phyloP scores from a whole-genome alignment of 2,113 vertebrate genomes.

The Cyanoramphus novaezelandiae region DNA sequence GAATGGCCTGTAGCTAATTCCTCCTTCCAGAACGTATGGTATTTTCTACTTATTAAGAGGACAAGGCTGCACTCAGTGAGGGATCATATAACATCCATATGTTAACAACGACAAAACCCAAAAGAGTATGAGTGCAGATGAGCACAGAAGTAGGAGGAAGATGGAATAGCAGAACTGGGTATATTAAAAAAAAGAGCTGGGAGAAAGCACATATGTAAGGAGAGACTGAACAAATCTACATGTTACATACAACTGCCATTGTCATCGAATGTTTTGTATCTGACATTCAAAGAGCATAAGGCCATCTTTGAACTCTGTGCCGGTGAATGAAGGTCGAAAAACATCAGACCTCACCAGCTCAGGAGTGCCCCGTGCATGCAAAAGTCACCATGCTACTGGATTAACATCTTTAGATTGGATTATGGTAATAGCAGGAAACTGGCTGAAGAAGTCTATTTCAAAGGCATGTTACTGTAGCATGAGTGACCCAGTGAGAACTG shows the following conservation, averaged over 20 bases:
- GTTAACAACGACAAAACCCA: background rate
- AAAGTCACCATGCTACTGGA: background rate
- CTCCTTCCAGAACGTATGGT: background rate
- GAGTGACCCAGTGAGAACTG: background rate
- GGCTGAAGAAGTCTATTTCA: background rate
- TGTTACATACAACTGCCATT: background rate
- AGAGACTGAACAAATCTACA: background rate
- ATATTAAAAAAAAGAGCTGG: background rate
- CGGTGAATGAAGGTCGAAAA: background rate
- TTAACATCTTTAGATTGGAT: background rate
- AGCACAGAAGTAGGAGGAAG: background rate
- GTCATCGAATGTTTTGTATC: background rate
- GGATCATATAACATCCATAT: background rate
- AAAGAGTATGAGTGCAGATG: background rate
- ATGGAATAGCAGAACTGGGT: background rate
- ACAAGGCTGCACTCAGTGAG: background rate
- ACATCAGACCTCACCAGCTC: background rate
- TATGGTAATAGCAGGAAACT: background rate
- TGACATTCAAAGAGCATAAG: background rate
- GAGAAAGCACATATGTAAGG: background rate
- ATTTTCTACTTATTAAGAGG: constrained; percentile 1
- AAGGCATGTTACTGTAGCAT: background rate
- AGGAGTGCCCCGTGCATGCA: background rate
- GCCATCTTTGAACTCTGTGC: background rate
- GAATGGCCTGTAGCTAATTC: background rate